Conservation (phyloP, 2,888 invertebrate genomes). For the Itoplectis maculator region DNA sequence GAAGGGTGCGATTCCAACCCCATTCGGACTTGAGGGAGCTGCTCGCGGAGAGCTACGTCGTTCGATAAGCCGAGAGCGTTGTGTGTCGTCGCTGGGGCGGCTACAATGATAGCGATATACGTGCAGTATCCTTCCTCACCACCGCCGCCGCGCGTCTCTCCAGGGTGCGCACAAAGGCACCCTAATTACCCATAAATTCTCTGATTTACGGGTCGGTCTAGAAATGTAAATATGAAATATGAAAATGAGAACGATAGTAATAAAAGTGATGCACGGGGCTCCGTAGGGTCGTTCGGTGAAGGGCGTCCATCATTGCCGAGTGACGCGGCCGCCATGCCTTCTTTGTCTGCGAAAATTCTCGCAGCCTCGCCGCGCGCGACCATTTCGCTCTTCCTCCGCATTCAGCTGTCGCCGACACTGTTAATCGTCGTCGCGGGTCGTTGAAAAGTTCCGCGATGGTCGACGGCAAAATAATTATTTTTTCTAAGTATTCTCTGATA, state of each 20-base stretch:
- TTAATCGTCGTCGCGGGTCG: constrained; percentile 11
- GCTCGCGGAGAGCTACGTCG: constrained; percentile 68
- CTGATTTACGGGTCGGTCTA: constrained; percentile 83
- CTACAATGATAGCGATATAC: constrained; percentile 50
- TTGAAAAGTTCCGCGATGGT: constrained; percentile 17
- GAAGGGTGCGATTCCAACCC: constrained; percentile 45
- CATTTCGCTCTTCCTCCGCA: constrained; percentile 51
- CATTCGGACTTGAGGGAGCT: constrained; percentile 25
- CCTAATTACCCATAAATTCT: constrained; percentile 84
- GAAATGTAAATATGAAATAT: constrained; percentile 85
- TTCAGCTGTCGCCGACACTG: constrained; percentile 22
- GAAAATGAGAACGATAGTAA: constrained; percentile 85
- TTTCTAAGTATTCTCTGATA: too few species aligned
- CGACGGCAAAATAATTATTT: background rate
- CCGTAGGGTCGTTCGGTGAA: constrained; percentile 85
- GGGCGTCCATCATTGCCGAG: constrained; percentile 85
- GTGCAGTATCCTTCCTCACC: constrained; percentile 32
- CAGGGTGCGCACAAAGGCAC: constrained; percentile 80
- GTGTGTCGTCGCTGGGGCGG: constrained; percentile 41
- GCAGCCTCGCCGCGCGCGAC: constrained; percentile 68
- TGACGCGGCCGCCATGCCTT: constrained; percentile 80
- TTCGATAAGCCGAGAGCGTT: constrained; percentile 75
- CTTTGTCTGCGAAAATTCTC: constrained; percentile 81
- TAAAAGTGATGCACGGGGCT: constrained; percentile 86
- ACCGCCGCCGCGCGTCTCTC: constrained; percentile 68